Percentiles rank a stretch among this genome's conserved stretches.
phyloP scores from a whole-genome alignment of 2,113 vertebrate genomes.

The Tenebrosternarchus preto region DNA sequence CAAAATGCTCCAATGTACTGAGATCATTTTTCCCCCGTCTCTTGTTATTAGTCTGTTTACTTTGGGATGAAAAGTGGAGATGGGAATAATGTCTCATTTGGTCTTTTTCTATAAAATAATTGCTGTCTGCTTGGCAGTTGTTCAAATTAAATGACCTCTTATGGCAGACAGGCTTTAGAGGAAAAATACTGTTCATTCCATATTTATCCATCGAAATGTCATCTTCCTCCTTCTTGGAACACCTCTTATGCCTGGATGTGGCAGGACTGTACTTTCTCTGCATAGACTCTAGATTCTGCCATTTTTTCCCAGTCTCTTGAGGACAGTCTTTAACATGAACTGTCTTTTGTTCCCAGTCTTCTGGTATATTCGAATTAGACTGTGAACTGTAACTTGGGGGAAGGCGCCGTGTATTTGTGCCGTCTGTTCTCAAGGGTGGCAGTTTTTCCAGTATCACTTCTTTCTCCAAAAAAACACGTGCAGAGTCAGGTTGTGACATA shows the following conservation, averaged over 20 bases:
- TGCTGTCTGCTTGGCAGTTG: slow-evolving; percentile 24
- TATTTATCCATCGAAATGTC: slow-evolving; percentile 54
- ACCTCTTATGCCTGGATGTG: slow-evolving; percentile 27
- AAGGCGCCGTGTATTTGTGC: not conserved
- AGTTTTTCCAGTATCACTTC: slow-evolving; percentile 44
- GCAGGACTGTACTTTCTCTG: slow-evolving; percentile 41
- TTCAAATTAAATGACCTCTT: slow-evolving; percentile 53
- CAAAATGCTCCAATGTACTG: slow-evolving; percentile 17
- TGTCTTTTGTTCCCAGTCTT: slow-evolving; percentile 40
- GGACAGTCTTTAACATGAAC: not conserved
- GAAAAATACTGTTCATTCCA: slow-evolving; percentile 73
- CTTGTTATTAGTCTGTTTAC: not conserved
- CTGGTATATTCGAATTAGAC: slow-evolving; percentile 55
- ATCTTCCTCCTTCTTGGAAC: slow-evolving; percentile 36
- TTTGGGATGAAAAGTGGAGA: not conserved
- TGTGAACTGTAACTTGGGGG: slow-evolving; percentile 39
- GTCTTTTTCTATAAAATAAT: slow-evolving; percentile 31
- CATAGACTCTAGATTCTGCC: slow-evolving; percentile 34
- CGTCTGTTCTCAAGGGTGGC: slow-evolving; percentile 33
- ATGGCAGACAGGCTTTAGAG: slow-evolving; percentile 77
- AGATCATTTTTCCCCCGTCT: slow-evolving; percentile 2
- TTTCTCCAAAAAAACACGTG: slow-evolving; percentile 36
- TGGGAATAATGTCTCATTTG: not conserved
- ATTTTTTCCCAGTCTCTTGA: slow-evolving; percentile 38
- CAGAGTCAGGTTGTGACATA: slow-evolving; percentile 53